Conservation (phyloP, 1,140 invertebrate genomes). For the Rhyacophila brunnea region DNA sequence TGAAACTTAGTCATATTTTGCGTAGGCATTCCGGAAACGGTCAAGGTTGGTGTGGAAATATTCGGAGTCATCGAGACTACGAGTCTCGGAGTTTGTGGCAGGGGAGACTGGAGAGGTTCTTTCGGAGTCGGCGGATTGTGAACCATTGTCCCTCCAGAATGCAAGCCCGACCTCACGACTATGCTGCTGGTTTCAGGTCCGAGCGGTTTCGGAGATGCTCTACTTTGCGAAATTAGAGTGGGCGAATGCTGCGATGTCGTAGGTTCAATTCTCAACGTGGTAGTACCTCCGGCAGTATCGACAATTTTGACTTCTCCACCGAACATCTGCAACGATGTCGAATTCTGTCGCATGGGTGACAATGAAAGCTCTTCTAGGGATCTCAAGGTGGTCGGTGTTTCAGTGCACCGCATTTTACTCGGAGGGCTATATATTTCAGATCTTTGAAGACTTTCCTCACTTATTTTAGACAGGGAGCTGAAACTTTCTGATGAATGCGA, state of each 20-base stretch:
- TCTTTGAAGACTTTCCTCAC: constrained; percentile 31
- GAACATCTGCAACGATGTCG: constrained; percentile 69
- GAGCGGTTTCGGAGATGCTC: constrained; percentile 47
- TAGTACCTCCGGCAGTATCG: constrained; percentile 64
- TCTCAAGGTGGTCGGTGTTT: constrained; percentile 51
- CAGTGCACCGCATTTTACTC: constrained; percentile 54
- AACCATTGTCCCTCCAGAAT: constrained; percentile 72
- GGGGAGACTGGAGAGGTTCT: constrained; percentile 45
- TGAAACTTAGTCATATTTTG: constrained; percentile 57
- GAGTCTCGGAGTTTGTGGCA: constrained; percentile 58
- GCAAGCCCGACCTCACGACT: constrained; percentile 69
- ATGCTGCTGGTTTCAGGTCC: constrained; percentile 58
- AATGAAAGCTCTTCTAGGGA: constrained; percentile 59
- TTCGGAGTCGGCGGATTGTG: constrained; percentile 60
- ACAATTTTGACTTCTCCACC: constrained; percentile 76
- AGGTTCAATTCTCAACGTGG: constrained; percentile 70
- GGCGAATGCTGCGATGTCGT: constrained; percentile 55
- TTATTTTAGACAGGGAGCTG: constrained; percentile 14
- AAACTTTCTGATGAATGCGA: constrained; percentile 18
- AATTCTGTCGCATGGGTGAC: constrained; percentile 47
- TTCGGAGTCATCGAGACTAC: constrained; percentile 57
- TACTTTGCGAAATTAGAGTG: constrained; percentile 50
- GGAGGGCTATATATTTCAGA: constrained; percentile 53
- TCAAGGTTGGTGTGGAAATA: constrained; percentile 59
- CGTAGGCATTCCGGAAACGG: constrained; percentile 44